These are phyloP conservation scores for Leptopilina drosophilae DNA, from an alignment of 2,888 invertebrate species.

Conservation along the genomic window DNA sequence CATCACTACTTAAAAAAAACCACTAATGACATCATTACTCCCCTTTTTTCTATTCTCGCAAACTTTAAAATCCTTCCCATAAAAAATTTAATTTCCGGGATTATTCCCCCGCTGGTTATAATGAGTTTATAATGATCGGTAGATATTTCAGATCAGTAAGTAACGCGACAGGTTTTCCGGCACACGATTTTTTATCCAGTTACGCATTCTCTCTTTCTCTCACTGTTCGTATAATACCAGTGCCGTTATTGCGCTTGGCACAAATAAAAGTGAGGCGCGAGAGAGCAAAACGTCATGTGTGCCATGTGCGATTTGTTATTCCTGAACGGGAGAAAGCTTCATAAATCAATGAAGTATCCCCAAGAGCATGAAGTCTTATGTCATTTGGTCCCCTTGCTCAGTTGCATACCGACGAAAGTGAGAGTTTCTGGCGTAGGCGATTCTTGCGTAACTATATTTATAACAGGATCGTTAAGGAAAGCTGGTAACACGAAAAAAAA, in stretches of 20 bases:
- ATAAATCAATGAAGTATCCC: conserved; percentile 60
- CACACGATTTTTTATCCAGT: neutral
- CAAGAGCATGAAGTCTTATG: conserved; percentile 54
- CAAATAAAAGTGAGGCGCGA: conserved; percentile 18
- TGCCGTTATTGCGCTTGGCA: neutral
- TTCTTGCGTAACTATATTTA: conserved; percentile 47
- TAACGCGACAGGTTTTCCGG: conserved; percentile 7
- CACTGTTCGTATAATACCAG: no score
- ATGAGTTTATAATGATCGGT: conserved; percentile 17
- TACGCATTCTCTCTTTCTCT: no score
- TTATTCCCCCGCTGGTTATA: neutral
- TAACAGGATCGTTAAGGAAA: conserved; percentile 1
- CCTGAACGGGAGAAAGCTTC: conserved; percentile 56
- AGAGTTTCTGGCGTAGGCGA: conserved; percentile 58
- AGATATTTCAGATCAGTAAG: neutral
- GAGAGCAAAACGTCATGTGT: neutral
- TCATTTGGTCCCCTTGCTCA: conserved; percentile 55
- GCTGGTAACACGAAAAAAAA: neutral
- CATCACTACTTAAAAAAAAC: no score
- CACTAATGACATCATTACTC: no score
- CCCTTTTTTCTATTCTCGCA: no score
- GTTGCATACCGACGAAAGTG: conserved; percentile 56
- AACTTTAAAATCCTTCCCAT: no score
- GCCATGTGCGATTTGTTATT: conserved; percentile 52
- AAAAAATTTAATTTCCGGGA: no score